Evolutionary conservation across 1,140 invertebrate species (phyloP).

Genomic region (Halyomorpha halys): DNA sequence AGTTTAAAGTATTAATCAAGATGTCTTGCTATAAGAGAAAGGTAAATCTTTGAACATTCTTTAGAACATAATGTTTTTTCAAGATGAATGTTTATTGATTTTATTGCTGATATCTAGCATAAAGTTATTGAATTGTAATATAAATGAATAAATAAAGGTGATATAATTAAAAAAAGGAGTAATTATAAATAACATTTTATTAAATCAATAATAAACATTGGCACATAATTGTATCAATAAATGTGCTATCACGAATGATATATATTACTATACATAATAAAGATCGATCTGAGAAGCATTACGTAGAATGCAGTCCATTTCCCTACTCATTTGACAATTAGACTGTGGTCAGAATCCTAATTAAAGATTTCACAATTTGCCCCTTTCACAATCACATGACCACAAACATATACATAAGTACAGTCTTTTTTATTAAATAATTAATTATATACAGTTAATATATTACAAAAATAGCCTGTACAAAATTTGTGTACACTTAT

Average conservation of each 20-base stretch:
- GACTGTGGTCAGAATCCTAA: neutral
- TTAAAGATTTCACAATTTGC: neutral
- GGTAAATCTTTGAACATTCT: no score
- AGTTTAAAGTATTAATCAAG: no score
- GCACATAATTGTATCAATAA: conserved; percentile 22
- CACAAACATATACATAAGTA: conserved; percentile 26
- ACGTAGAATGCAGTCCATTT: neutral
- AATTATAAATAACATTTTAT: conserved; percentile 16
- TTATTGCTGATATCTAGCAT: no score
- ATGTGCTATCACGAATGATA: conserved; percentile 23
- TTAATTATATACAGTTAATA: conserved; percentile 13
- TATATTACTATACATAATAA: conserved; percentile 12
- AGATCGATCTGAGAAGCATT: conserved; percentile 9
- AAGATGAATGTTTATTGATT: no score
- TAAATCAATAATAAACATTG: conserved; percentile 20
- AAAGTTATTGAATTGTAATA: no score
- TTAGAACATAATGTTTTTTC: no score
- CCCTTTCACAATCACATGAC: conserved; percentile 17
- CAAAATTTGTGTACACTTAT: conserved; percentile 21
- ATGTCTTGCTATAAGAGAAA: no score
- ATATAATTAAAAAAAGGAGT: no score
- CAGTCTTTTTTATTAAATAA: conserved; percentile 26
- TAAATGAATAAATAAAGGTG: no score
- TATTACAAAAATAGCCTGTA: conserved; percentile 19
- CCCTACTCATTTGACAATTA: conserved; percentile 1